phyloP scores from a whole-genome alignment of 2,113 vertebrate species.

The Lichenostomus cassidix region DNA sequence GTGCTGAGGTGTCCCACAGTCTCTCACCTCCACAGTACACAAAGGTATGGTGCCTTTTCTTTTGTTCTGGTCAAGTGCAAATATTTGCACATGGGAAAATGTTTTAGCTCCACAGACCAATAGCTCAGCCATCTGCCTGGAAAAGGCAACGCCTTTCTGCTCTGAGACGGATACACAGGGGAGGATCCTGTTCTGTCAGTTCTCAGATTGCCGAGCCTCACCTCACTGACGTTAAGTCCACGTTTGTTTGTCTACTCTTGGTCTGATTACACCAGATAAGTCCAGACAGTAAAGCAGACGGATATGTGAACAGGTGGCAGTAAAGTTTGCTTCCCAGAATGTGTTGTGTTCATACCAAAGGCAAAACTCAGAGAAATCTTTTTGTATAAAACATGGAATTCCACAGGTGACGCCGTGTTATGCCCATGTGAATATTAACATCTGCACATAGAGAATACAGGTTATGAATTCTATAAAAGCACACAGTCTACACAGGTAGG shows the following conservation, averaged over 20 bases:
- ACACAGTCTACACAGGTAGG: background rate
- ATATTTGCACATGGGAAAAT: constrained; percentile 77
- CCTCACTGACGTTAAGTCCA: constrained; percentile 23
- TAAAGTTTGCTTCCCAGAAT: constrained; percentile 14
- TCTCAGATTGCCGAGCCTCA: constrained; percentile 29
- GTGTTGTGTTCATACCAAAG: background rate
- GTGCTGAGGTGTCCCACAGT: constrained; percentile 76
- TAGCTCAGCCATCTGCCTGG: constrained; percentile 74
- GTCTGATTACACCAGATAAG: constrained; percentile 60
- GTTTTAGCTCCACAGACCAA: constrained; percentile 31
- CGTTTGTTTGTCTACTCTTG: constrained; percentile 64
- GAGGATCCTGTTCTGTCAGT: constrained; percentile 72
- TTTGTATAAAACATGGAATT: background rate
- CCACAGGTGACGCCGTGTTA: accelerated
- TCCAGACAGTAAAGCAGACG: constrained; percentile 12
- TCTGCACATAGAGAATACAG: background rate
- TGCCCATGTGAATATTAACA: background rate
- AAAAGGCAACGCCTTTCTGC: constrained; percentile 67
- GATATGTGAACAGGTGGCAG: background rate
- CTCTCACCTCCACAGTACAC: constrained; percentile 45
- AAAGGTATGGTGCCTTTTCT: constrained; percentile 37
- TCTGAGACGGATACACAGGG: constrained; percentile 65
- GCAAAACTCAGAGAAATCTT: background rate
- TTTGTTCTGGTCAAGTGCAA: constrained; percentile 73
- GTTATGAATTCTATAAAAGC: background rate